Evolutionary conservation across 2,113 vertebrate species (phyloP), one percentile per base, ranked within the genome.

Genomic region (Clinocottus analis): DNA sequence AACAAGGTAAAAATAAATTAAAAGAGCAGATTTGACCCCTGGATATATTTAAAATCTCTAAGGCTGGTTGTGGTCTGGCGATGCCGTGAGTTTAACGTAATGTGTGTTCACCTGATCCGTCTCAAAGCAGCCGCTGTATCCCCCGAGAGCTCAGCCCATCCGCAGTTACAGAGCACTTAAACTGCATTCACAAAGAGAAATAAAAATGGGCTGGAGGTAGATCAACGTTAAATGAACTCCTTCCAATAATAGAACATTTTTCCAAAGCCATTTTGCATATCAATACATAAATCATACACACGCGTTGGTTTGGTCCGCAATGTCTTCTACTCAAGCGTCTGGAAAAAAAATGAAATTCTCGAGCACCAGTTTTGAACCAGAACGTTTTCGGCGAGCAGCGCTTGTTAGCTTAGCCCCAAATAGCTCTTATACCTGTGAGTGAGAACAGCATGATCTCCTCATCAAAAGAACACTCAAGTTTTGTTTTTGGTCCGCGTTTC

Each of bases 1-100:
- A 74, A 13, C 29, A 1, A 23, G 9, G 43, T 31, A 3, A 29
- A 41, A 35, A 58, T 76, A 12, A 41, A 41, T 0, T 31, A 39
- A 39, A 37, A 62, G 68, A 84, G 73, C 11, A 73, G 62, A 86
- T 73, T 23, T 73, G 70, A 83, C 37, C 56, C 19, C 19, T 14
- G 25, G 6, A 55, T 39, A 35, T 11, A 2, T 58, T 19, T 39
- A 16, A 47, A 68, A 59, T 10, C 45, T 53, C 16, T 2, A 12
- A 51, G 55, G 31, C 69, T 55, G 64, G 64, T 68, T 72, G 12
- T 60, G 76, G 21, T 83, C 35, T 14, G 19, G 21, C 33, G 70
- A 75, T 43, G 17, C 58, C 45, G 53, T 79, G 55, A 63, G 11
- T 4, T 45, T n/a, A 16, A 69, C 59, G 35, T 5, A 33, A 33